Conservation (phyloP, 2,797 vertebrate species). For the Oreonectes daqikongensis region DNA sequence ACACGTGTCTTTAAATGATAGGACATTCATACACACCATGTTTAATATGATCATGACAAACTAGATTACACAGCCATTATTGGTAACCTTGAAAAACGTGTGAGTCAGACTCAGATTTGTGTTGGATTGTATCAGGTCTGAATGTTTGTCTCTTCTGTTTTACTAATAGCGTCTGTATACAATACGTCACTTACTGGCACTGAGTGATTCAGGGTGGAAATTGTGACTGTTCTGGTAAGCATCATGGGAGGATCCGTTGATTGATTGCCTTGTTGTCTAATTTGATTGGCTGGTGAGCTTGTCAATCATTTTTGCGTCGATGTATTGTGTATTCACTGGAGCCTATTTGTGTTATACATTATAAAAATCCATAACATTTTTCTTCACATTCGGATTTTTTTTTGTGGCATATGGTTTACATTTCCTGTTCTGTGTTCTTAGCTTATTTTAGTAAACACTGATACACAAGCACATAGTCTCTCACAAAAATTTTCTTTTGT, state of each 20-base stretch:
- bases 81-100: background rate
- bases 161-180: background rate
- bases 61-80: background rate
- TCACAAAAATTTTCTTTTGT: background rate
- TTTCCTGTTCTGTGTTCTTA: background rate
- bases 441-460: background rate
- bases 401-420: background rate
- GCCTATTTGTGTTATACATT: background rate
- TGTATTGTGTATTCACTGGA: background rate
- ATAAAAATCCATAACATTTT: background rate
- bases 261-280: slow-evolving; percentile 12
- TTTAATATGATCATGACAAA: slow-evolving; percentile 37
- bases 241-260: background rate
- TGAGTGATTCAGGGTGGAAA: slow-evolving; percentile 9
- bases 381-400: background rate
- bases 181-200: slow-evolving; percentile 7
- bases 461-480: background rate
- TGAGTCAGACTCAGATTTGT: background rate
- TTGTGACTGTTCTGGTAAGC: slow-evolving; percentile 3
- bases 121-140: background rate
- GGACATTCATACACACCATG: slow-evolving; percentile 12
- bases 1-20: slow-evolving; percentile 12
- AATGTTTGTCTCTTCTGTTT: background rate
- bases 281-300: slow-evolving; percentile 8
- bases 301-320: background rate